Conservation (phyloP, 2,113 vertebrate species). For the Leucopsar rothschildi region DNA sequence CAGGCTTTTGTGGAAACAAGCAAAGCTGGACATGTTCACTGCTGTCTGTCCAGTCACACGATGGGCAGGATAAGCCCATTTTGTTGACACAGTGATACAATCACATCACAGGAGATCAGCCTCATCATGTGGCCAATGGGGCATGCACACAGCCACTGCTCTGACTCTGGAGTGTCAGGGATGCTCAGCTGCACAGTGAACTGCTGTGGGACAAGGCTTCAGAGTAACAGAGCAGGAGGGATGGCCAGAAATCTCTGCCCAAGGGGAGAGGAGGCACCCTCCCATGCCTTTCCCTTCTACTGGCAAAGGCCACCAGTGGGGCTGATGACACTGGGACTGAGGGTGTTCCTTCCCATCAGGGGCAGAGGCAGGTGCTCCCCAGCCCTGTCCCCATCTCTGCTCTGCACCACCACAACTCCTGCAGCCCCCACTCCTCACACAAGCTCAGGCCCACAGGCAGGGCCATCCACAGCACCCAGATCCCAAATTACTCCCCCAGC, state of each 20-base stretch:
- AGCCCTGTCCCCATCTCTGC: not conserved
- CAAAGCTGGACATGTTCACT: not conserved
- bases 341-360: rapidly evolving
- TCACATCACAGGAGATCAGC: constrained; percentile 29
- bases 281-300: not conserved
- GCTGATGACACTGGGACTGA: not conserved
- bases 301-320: rapidly evolving
- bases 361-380: not conserved
- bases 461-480: not conserved
- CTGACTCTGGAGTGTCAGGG: not conserved
- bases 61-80: constrained; percentile 5
- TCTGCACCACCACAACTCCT: not conserved
- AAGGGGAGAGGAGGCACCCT: not conserved
- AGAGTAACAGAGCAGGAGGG: not conserved
- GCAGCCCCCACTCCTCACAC: not conserved
- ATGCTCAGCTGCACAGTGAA: not conserved
- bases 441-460: not conserved
- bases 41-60: not conserved
- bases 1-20: not conserved
- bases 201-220: not conserved
- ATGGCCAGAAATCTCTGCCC: not conserved
- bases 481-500: not conserved
- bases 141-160: not conserved
- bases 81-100: not conserved
- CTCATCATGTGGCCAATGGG: not conserved